phyloP scores from a whole-genome alignment of 1,140 invertebrate species.

The Drosophila setifemur region DNA sequence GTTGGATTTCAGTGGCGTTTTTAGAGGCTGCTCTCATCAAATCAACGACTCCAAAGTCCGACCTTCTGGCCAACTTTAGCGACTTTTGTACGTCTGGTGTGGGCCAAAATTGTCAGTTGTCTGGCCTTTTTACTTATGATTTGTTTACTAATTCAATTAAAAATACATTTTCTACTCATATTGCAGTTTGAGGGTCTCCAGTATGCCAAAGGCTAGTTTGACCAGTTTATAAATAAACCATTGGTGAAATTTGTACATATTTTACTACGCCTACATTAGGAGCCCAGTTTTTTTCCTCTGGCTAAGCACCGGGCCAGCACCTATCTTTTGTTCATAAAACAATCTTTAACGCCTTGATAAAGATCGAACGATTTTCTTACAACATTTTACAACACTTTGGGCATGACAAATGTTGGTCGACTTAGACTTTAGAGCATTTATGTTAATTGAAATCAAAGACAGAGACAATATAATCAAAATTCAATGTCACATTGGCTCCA shows the following conservation, averaged over 20 bases:
- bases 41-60: conserved; percentile 54
- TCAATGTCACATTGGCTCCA: conserved; percentile 54
- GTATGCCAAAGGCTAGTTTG: conserved; percentile 12
- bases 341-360: neutral
- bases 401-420: neutral
- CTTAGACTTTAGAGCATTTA: conserved; percentile 36
- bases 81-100: conserved; percentile 35
- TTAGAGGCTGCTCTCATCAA: conserved; percentile 63
- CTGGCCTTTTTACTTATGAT: conserved; percentile 66
- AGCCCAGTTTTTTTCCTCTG: neutral
- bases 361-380: conserved; percentile 18
- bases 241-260: conserved; percentile 14
- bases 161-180: conserved; percentile 32
- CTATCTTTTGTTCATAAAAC: neutral
- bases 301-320: neutral
- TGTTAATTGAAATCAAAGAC: conserved; percentile 45
- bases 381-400: conserved; percentile 15
- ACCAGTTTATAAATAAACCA: conserved; percentile 5
- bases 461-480: conserved; percentile 60
- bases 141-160: conserved; percentile 53
- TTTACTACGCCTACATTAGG: too few relatives aligned
- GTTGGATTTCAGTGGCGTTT: conserved; percentile 21
- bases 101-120: conserved; percentile 46
- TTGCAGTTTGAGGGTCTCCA: neutral
- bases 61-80: conserved; percentile 53